Percentiles rank a stretch among this genome's conserved stretches.
These are phyloP conservation scores for Micronisus gabar DNA, from an alignment of 2,113 vertebrate genomes.

Conservation along the genomic window DNA sequence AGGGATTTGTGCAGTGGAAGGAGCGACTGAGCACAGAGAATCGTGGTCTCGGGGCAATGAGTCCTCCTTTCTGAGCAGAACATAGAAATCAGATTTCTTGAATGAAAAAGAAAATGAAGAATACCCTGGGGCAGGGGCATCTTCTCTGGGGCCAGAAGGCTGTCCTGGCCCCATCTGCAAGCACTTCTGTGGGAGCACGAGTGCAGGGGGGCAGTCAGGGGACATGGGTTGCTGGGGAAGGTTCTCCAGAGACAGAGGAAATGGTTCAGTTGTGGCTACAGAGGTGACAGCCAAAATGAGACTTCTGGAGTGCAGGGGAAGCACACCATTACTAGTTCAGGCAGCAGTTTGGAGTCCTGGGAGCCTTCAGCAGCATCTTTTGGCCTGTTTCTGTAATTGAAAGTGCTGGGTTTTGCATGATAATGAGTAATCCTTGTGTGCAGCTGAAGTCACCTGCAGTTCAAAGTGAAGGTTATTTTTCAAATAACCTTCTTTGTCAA, in stretches of 20 bases:
- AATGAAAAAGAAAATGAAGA: background rate
- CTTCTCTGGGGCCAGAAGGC: background rate
- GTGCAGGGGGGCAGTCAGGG: too few species aligned
- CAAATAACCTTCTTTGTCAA: background rate
- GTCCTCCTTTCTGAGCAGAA: background rate
- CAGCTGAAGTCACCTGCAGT: background rate
- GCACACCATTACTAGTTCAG: background rate
- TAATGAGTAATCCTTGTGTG: background rate
- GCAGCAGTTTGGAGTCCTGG: background rate
- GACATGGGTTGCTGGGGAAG: accelerated
- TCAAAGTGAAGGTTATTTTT: background rate
- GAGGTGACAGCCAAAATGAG: background rate
- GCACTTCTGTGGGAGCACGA: background rate
- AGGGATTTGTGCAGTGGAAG: background rate
- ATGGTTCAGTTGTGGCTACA: background rate
- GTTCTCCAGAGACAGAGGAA: background rate
- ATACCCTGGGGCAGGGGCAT: background rate
- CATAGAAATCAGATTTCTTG: background rate
- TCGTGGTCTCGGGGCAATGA: accelerated
- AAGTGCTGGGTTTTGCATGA: background rate
- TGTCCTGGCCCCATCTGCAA: accelerated
- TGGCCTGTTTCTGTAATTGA: background rate
- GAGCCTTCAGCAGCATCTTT: background rate
- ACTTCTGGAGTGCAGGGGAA: background rate
- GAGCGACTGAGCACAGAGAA: background rate